Evolutionary conservation across 1,140 invertebrate genomes (phyloP).

Genomic region (Euwallacea similis): DNA sequence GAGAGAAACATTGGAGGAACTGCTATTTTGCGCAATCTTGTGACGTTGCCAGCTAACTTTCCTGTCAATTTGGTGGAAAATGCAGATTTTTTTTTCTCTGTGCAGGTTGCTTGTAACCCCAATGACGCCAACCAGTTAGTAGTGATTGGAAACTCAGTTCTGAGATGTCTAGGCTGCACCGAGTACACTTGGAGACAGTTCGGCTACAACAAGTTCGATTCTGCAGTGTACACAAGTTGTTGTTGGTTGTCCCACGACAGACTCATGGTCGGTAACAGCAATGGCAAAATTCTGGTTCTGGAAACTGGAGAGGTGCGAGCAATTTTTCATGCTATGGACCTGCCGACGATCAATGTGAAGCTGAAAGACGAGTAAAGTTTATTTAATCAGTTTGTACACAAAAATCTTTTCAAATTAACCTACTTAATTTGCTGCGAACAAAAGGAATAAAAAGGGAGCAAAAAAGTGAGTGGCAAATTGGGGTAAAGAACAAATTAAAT

Average conservation of each 20-base stretch:
- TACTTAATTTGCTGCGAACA: neutral
- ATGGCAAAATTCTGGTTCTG: conserved; percentile 72
- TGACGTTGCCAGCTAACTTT: too few relatives aligned
- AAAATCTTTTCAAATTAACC: too few relatives aligned
- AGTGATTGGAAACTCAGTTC: conserved; percentile 70
- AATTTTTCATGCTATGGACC: conserved; percentile 61
- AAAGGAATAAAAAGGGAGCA: conserved; percentile 18
- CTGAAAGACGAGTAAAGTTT: conserved; percentile 41
- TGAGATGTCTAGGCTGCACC: conserved; percentile 76
- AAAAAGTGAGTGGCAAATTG: conserved; percentile 24
- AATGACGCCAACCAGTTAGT: conserved; percentile 74
- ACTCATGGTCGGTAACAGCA: conserved; percentile 73
- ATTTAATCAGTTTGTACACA: neutral
- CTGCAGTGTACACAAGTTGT: conserved; percentile 68
- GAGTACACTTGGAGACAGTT: conserved; percentile 81
- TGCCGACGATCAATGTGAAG: conserved; percentile 50
- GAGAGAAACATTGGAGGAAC: too few relatives aligned
- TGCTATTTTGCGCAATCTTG: too few relatives aligned
- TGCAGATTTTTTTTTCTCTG: neutral
- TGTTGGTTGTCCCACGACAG: conserved; percentile 72
- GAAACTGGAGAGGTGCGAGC: conserved; percentile 78
- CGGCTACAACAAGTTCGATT: conserved; percentile 80
- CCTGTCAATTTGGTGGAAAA: too few relatives aligned
- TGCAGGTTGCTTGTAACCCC: conserved; percentile 72
- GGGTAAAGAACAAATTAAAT: neutral